Evolutionary conservation across 2,797 vertebrate species (phyloP).

Genomic region (Mus minutoides): DNA sequence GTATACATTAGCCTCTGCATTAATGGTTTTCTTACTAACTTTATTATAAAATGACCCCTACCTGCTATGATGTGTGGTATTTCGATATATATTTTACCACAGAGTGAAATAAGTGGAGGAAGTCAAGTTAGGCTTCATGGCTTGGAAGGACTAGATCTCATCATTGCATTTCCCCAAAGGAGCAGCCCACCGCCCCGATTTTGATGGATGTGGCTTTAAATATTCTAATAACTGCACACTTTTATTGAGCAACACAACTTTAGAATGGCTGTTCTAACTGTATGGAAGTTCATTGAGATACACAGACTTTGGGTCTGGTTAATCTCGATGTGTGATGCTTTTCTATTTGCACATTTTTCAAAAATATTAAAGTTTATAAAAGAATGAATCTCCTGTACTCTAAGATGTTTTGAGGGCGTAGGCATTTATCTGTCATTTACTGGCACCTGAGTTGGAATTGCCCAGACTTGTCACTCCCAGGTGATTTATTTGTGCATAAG

Average conservation of each 20-base stretch:
- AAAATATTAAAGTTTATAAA: background rate
- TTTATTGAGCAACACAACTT: background rate
- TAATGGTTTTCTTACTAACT: background rate
- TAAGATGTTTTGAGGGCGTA: background rate
- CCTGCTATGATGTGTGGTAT: background rate
- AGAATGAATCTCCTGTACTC: background rate
- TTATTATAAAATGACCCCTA: conserved; percentile 40
- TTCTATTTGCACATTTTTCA: background rate
- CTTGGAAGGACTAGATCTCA: background rate
- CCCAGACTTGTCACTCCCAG: background rate
- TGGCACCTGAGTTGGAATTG: background rate
- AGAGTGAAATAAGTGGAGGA: conserved; percentile 33
- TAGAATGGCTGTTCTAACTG: background rate
- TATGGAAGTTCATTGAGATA: background rate
- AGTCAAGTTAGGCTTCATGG: conserved; percentile 9
- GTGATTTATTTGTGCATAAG: background rate
- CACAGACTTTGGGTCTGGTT: background rate
- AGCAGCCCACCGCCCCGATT: background rate
- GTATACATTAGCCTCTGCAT: background rate
- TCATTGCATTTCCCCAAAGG: background rate
- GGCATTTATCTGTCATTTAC: background rate
- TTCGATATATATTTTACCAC: background rate
- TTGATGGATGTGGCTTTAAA: background rate
- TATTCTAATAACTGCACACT: conserved; percentile 3
- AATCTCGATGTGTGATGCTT: background rate